Conservation (phyloP, 2,888 invertebrate species). For the Trissolcus japonicus region DNA sequence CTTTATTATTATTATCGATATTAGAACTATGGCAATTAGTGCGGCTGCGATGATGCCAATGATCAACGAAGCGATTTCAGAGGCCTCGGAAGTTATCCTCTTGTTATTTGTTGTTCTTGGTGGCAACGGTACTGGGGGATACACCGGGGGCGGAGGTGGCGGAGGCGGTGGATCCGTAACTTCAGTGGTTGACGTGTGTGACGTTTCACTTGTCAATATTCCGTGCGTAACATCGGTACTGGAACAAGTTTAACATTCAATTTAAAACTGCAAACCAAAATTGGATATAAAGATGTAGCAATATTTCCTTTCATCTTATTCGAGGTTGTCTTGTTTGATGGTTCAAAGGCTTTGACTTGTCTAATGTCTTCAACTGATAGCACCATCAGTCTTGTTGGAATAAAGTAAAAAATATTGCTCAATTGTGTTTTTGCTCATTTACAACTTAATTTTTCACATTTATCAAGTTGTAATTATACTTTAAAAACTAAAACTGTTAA, state of each 20-base stretch:
- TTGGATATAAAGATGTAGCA: background rate
- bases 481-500: background rate
- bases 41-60: conserved; percentile 94
- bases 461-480: background rate
- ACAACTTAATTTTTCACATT: background rate
- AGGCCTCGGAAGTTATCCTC: conserved; percentile 82
- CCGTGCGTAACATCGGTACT: conserved; percentile 67
- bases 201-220: conserved; percentile 64
- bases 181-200: conserved; percentile 66
- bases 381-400: background rate
- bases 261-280: background rate
- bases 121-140: conserved; percentile 72
- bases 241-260: conserved; percentile 28
- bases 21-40: conserved; percentile 91
- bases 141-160: conserved; percentile 70
- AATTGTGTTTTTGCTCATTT: background rate
- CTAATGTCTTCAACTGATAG: background rate
- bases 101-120: conserved; percentile 70
- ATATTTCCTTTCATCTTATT: background rate
- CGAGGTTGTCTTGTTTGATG: background rate
- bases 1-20: conserved; percentile 92
- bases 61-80: conserved; percentile 86
- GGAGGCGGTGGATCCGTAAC: conserved; percentile 73
- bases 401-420: background rate
- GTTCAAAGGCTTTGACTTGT: background rate